Conservation (phyloP, 2,797 vertebrate genomes). For the Melopsittacus undulatus region DNA sequence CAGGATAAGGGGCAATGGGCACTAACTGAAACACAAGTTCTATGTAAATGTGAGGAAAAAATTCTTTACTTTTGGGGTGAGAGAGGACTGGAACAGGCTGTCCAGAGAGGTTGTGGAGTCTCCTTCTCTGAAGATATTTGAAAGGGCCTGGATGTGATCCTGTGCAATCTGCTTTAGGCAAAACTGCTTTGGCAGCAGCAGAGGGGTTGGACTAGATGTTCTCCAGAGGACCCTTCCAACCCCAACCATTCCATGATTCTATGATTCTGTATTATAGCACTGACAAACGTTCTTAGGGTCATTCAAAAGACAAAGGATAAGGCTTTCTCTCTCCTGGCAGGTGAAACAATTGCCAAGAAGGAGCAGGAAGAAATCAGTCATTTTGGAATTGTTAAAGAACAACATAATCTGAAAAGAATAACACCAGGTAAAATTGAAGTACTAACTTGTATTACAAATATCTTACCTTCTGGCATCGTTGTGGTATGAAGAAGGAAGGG, state of each 20-base stretch:
- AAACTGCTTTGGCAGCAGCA: neutral
- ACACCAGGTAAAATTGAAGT: neutral
- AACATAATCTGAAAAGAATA: neutral
- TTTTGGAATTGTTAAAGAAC: neutral
- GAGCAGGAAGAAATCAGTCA: neutral
- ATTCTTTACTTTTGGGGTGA: neutral
- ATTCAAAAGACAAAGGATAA: neutral
- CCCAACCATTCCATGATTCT: neutral
- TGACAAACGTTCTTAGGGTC: neutral
- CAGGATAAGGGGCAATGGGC: neutral
- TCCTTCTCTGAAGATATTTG: neutral
- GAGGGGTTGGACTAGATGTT: neutral
- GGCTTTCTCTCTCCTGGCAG: neutral
- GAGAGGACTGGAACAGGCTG: neutral
- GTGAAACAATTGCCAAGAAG: neutral
- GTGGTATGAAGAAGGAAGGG: constrained; percentile 95
- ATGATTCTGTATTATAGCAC: neutral
- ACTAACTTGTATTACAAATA: neutral
- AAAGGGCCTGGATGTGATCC: neutral
- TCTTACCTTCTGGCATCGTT: constrained; percentile 91
- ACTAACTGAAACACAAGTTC: neutral
- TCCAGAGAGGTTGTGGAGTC: neutral
- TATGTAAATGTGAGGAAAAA: neutral
- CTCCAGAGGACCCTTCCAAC: neutral
- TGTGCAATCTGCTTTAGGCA: neutral